These are phyloP conservation scores for Notarius quadriscutis DNA, from an alignment of 2,113 vertebrate species.

Conservation along the genomic window DNA sequence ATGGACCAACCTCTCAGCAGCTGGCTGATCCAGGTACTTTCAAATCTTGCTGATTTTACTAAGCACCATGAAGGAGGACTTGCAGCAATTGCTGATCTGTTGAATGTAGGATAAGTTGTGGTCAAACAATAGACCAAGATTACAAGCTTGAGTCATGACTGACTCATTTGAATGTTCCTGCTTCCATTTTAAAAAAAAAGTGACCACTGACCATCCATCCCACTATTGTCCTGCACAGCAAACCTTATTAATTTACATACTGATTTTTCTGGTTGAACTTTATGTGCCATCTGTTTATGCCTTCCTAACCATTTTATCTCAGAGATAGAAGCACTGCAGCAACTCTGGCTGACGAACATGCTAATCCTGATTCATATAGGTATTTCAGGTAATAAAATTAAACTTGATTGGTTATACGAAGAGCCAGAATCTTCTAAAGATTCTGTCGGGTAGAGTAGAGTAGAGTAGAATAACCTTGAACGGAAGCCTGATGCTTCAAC, in stretches of 20 bases:
- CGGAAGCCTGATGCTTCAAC: background rate
- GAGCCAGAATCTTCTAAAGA: background rate
- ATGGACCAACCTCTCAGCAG: no score
- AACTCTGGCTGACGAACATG: background rate
- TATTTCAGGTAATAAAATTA: background rate
- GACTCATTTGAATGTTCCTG: no score
- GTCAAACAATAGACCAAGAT: no score
- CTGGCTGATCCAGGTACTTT: no score
- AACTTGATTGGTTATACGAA: background rate
- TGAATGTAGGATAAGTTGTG: no score
- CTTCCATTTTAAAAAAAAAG: background rate
- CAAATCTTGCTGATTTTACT: no score
- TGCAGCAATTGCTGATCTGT: no score
- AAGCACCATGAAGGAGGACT: no score
- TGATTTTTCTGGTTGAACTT: background rate
- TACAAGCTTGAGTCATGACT: no score
- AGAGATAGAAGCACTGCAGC: background rate
- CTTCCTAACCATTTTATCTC: background rate
- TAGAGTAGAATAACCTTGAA: background rate
- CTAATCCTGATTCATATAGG: background rate
- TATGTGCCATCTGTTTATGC: background rate
- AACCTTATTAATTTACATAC: background rate
- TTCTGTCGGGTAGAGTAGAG: background rate
- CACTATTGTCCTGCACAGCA: background rate
- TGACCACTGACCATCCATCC: background rate